phyloP scores from a whole-genome alignment of 37 sponge, comb jelly and placozoan genomes.

The Mnemiopsis leidyi region DNA sequence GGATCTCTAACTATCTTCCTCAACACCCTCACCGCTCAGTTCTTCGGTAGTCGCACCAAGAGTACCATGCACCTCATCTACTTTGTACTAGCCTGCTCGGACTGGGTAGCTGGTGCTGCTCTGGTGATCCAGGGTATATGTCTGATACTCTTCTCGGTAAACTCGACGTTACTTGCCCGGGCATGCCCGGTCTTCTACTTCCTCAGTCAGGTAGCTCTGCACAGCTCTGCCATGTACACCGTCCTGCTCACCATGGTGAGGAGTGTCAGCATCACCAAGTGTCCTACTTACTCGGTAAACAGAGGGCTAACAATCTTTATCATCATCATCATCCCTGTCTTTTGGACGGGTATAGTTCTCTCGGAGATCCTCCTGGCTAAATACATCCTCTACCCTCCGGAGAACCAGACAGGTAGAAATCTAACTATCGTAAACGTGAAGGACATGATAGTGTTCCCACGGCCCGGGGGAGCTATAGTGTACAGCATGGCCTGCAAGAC shows the following conservation, averaged over 20 bases:
- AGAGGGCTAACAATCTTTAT: background rate
- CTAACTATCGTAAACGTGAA: background rate
- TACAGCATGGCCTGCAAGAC: background rate
- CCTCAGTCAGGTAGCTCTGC: slow-evolving; percentile 32
- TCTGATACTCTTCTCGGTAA: background rate
- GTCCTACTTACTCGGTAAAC: background rate
- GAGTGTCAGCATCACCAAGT: background rate
- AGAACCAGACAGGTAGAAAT: background rate
- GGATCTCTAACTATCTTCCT: background rate
- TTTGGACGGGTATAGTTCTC: background rate
- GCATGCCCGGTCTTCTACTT: background rate
- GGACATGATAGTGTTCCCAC: background rate
- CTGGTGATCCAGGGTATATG: slow-evolving; percentile 1
- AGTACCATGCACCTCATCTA: slow-evolving; percentile 57
- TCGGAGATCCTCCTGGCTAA: background rate
- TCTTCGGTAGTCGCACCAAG: slow-evolving; percentile 6
- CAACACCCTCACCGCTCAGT: slow-evolving; percentile 21
- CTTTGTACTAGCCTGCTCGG: slow-evolving; percentile 2
- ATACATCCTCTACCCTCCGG: background rate
- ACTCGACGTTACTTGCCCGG: background rate
- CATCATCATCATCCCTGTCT: background rate
- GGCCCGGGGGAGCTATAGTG: slow-evolving; percentile 9
- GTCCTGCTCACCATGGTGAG: slow-evolving; percentile 40
- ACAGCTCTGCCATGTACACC: background rate
- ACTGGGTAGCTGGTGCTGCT: slow-evolving; percentile 22